These are phyloP conservation scores for Eulemur coronatus DNA, from an alignment of 2,797 vertebrate genomes.

Conservation along the genomic window DNA sequence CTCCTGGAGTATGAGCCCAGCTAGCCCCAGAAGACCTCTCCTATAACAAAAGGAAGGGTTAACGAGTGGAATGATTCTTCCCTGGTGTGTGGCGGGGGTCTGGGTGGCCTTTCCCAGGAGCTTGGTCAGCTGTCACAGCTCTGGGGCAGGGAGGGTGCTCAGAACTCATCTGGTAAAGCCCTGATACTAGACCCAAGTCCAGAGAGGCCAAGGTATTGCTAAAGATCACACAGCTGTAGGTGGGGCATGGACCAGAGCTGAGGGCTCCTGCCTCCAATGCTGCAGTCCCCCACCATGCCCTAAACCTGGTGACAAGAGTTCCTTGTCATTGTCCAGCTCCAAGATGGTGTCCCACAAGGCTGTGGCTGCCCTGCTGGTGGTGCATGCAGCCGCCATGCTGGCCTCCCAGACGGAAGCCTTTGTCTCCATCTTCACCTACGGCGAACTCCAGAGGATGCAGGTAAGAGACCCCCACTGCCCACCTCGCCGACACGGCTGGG, in stretches of 20 bases:
- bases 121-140: neutral
- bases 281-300: neutral
- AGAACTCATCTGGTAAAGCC: neutral
- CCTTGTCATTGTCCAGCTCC: neutral
- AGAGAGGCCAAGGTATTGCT: neutral
- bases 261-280: neutral
- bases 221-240: neutral
- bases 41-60: neutral
- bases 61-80: neutral
- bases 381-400: slow-evolving; percentile 83
- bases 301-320: neutral
- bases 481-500: neutral
- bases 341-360: slow-evolving; percentile 79
- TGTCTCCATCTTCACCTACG: slow-evolving; percentile 89
- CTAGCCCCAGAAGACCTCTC: neutral
- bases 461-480: slow-evolving; percentile 71
- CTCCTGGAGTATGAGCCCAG: neutral
- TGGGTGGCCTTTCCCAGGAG: fast-evolving
- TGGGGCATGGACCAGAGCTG: neutral
- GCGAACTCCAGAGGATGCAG: slow-evolving; percentile 87
- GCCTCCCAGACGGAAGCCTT: slow-evolving; percentile 86
- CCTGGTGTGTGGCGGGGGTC: neutral
- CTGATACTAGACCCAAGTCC: neutral
- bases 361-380: slow-evolving; percentile 80
- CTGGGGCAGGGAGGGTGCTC: neutral